Evolutionary conservation across 1,140 invertebrate genomes (phyloP).

Genomic region (Liolophura sinensis): DNA sequence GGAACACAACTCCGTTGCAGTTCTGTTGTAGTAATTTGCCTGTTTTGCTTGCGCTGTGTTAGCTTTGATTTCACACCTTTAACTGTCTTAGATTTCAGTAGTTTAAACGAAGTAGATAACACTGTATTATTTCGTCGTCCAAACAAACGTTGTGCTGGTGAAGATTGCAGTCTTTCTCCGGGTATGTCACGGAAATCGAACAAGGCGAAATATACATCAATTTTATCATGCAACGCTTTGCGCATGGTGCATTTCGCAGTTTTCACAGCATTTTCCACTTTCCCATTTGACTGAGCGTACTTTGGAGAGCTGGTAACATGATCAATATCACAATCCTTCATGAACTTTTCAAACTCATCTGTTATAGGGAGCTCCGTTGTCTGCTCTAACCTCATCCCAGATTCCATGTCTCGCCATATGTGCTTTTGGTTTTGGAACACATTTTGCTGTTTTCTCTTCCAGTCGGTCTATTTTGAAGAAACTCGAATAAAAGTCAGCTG

Average conservation of each 20-base stretch:
- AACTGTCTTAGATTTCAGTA: too few species aligned
- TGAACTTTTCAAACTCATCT: constrained; percentile 9
- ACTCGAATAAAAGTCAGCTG: too few species aligned
- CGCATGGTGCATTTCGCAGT: constrained; percentile 6
- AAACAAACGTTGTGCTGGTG: neutral
- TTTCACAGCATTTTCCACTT: constrained; percentile 10
- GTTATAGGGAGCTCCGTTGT: too few species aligned
- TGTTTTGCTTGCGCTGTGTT: too few species aligned
- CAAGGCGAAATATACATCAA: neutral
- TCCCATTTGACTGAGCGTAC: constrained; percentile 13
- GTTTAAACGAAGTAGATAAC: too few species aligned
- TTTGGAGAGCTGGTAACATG: constrained; percentile 8
- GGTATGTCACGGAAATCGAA: neutral
- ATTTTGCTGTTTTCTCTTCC: neutral
- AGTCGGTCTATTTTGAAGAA: too few species aligned
- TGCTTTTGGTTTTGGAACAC: constrained; percentile 4
- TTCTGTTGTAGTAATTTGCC: too few species aligned
- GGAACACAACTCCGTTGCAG: too few species aligned
- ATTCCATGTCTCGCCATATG: constrained; percentile 12
- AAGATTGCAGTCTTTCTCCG: neutral
- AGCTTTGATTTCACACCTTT: too few species aligned
- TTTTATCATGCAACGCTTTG: neutral
- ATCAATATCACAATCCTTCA: constrained; percentile 2
- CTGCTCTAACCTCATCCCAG: constrained; percentile 1
- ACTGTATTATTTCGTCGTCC: too few species aligned